phyloP scores from a whole-genome alignment of 2,113 vertebrate species.

The Oxyura jamaicensis region DNA sequence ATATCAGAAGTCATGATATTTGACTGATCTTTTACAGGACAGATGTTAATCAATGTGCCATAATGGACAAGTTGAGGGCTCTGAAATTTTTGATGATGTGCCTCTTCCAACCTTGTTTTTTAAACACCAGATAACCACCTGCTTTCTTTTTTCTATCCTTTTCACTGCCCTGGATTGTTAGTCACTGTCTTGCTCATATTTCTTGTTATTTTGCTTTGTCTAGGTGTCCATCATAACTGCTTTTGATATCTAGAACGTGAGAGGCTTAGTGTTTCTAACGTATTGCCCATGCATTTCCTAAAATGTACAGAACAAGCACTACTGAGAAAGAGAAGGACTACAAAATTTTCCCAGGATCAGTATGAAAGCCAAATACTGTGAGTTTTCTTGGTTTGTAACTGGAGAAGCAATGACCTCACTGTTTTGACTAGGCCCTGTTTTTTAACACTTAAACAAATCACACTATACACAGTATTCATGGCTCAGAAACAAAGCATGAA shows the following conservation, averaged over 20 bases:
- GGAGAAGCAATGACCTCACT: background rate
- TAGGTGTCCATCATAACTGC: background rate
- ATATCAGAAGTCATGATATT: background rate
- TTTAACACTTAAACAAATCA: background rate
- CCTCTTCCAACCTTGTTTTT: background rate
- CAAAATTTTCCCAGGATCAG: background rate
- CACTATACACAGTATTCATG: background rate
- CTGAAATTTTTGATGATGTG: background rate
- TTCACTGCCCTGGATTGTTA: background rate
- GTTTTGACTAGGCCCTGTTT: background rate
- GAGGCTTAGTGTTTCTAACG: background rate
- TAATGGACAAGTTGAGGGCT: background rate
- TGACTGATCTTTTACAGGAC: background rate
- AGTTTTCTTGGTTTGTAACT: background rate
- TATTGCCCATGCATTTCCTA: background rate
- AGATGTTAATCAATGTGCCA: background rate
- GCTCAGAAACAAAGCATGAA: background rate
- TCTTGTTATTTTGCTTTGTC: background rate
- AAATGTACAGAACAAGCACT: background rate
- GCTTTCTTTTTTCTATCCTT: background rate
- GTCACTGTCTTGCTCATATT: background rate
- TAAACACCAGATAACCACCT: background rate
- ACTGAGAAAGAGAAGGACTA: background rate
- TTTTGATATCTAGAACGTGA: background rate
- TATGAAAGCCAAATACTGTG: background rate